Base-by-base conservation (phyloP, 2,888 invertebrate genomes). In the Megaustenia siamemsis region DNA sequence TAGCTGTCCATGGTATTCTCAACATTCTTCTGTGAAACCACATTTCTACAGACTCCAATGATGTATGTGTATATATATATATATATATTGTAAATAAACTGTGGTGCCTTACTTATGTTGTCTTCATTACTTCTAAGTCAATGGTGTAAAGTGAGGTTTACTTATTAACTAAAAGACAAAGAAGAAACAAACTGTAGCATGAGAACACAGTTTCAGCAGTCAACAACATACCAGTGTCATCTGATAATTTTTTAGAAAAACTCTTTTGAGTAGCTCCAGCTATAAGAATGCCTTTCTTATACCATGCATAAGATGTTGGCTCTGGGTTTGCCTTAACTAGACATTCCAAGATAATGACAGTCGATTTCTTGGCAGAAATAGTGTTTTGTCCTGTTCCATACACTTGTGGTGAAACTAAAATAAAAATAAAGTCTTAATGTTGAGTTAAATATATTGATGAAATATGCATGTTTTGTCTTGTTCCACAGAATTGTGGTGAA, bases 251-350 rank as follows among this genome's bases (percentile, higher is more conserved):
- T 1, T 68, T 12, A 4, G 81, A 35, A 38, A 53, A 38, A 0
- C 5, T 49, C 10, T n/a, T 10, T 38, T 28, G 18, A 15, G 28
- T 15, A 32, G 32, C 69, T 4, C 40, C 56, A 6, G 56, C n/a
- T 38, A 71, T 38, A 28, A 56, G 28, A 10, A 2, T 60, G 28
- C 69, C 38, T 18, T 28, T 21, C 3, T 60, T 73, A 32, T 38
- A 49, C 86, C 86, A 84, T 3, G 18, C 21, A 69, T 80, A 86
- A 6, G 28, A 38, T 40, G 82, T 60, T 38, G 86, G 79, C 0
- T 79, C 35, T 18, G 86, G 86, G 69, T 86, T 86, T 15, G 84
- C 78, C 10, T 21, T 10, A 0, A 81, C 82, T 1, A 68, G 18
- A 56, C 86, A 86, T 24, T 53, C 71, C 35, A 86, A 18, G 1